These are phyloP conservation scores for Pomacea maculata DNA, from an alignment of 1,140 invertebrate species.

Conservation along the genomic window DNA sequence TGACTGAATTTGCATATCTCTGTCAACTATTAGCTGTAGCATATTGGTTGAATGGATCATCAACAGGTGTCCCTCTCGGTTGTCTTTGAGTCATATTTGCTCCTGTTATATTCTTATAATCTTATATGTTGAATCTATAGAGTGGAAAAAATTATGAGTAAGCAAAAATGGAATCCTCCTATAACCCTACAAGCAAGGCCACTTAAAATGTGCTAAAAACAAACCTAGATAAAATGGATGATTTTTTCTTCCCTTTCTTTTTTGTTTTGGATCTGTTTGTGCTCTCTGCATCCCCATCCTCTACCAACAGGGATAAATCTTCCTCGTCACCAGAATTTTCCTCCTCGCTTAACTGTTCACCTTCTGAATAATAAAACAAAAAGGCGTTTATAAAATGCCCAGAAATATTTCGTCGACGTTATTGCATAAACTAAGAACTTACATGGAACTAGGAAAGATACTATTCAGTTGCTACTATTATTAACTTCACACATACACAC, in stretches of 20 bases:
- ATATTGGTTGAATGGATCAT: too few species aligned
- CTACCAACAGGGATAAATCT: constrained; percentile 36
- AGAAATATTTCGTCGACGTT: background rate
- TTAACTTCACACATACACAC: background rate
- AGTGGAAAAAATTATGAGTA: background rate
- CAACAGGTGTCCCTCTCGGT: too few species aligned
- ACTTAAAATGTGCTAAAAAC: background rate
- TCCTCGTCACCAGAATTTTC: constrained; percentile 60
- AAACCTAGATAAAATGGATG: constrained; percentile 27
- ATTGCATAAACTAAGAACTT: background rate
- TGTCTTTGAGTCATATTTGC: too few species aligned
- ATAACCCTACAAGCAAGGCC: too few species aligned
- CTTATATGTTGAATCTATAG: too few species aligned
- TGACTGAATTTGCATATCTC: too few species aligned
- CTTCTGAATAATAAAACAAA: constrained; percentile 30
- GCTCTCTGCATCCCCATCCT: constrained; percentile 29
- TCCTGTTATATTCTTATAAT: too few species aligned
- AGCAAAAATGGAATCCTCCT: too few species aligned
- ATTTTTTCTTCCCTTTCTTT: constrained; percentile 30
- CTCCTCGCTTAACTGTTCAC: constrained; percentile 55
- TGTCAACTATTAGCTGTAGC: too few species aligned
- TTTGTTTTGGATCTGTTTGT: constrained; percentile 26
- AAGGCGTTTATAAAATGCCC: background rate
- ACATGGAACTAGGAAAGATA: background rate
- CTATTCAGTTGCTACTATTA: background rate